Percentiles rank a stretch among this genome's conserved stretches.
Conservation (phyloP, 2,888 invertebrate species). For the Aphidoletes aphidimyza region DNA sequence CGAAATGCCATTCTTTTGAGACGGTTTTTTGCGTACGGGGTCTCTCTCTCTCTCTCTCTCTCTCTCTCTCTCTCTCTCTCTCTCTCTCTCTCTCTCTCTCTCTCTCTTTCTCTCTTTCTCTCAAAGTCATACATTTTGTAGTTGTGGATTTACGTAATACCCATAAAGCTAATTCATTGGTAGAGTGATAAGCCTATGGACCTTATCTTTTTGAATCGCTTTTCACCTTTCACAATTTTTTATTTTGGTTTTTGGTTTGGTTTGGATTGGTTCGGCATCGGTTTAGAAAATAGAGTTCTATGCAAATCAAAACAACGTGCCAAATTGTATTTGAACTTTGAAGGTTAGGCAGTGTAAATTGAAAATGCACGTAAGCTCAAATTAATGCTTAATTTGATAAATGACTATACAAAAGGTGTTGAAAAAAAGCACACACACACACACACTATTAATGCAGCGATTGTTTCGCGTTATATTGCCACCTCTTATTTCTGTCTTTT, state of each 20-base stretch:
- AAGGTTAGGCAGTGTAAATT: background rate
- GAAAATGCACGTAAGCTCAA: background rate
- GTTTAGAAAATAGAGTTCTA: background rate
- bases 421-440: background rate
- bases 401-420: conserved; percentile 30
- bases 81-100: background rate
- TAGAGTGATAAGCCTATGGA: background rate
- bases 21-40: background rate
- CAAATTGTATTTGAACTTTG: background rate
- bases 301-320: background rate
- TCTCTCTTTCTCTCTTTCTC: background rate
- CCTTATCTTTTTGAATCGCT: background rate
- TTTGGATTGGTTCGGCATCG: too few relatives aligned
- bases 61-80: background rate
- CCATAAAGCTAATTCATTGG: background rate
- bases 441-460: background rate
- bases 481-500: too few relatives aligned
- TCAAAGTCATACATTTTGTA: background rate
- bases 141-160: conserved; percentile 1
- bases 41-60: background rate
- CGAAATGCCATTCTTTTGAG: conserved; percentile 34
- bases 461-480: background rate
- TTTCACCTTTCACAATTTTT: background rate
- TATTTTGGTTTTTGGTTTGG: background rate
- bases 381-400: conserved; percentile 34